Conservation (phyloP, 2,888 invertebrate species). For the Heliconius hortense region DNA sequence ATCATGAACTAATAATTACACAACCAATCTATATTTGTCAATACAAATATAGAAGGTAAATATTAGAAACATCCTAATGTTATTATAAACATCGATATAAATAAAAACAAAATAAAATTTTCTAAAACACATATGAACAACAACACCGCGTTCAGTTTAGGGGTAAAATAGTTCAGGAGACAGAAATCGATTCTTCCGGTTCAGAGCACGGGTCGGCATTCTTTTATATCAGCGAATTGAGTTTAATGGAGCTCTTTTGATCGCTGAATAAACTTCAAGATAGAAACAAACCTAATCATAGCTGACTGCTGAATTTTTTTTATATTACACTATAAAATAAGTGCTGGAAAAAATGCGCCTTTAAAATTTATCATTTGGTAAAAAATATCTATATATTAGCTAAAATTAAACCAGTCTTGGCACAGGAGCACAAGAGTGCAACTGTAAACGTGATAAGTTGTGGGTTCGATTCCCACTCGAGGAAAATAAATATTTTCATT, state of each 20-base stretch:
- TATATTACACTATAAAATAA: not conserved
- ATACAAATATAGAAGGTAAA: too few species aligned
- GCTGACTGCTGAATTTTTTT: conserved; percentile 7
- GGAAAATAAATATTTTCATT: not conserved
- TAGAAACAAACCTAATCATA: conserved; percentile 32
- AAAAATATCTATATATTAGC: not conserved
- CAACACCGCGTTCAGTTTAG: conserved; percentile 23
- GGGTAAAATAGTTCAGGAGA: conserved; percentile 38
- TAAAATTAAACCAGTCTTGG: not conserved
- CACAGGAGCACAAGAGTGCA: not conserved
- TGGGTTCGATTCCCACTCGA: not conserved
- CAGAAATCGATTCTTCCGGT: conserved; percentile 41
- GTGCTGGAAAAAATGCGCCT: too few species aligned
- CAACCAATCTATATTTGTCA: too few species aligned
- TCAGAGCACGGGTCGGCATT: conserved; percentile 39
- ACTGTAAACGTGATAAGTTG: not conserved
- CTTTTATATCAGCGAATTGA: conserved; percentile 38
- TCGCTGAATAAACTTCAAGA: conserved; percentile 34
- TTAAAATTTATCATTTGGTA: too few species aligned
- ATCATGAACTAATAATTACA: too few species aligned
- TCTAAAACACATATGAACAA: conserved; percentile 12
- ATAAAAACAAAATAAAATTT: not conserved
- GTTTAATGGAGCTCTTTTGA: conserved; percentile 40
- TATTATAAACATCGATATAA: not conserved
- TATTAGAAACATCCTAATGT: too few species aligned